Base-by-base conservation (phyloP, 2,113 vertebrate genomes). In the Petrocephalus zakoni region DNA sequence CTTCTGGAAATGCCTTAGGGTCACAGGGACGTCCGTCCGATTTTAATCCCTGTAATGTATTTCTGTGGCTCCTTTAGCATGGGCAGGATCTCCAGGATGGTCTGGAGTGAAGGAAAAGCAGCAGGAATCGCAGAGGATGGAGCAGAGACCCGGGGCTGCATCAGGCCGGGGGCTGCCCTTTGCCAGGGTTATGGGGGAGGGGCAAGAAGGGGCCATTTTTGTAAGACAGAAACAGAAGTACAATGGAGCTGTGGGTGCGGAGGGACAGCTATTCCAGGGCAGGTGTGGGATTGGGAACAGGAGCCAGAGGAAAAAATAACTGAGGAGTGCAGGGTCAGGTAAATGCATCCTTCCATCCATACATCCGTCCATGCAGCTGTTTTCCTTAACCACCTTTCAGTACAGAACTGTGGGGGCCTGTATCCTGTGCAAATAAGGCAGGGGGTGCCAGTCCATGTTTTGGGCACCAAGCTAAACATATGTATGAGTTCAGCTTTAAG, bases 1-100 rank as follows among this genome's bases (percentile, higher is more conserved):
- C 0, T 78, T 78, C 72, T 42, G 29, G 34, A 92, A 94, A 93
- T n/a, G 25, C n/a, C n/a, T 68, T 2, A 52, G 84, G 42, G 84
- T 55, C 84, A 55, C 49, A 42, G 13, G 17, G 49, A 29, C 55
- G 52, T 11, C 29, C 25, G 49, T 53, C 2, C 5, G 22, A 86
- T 6, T 8, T 55, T 86, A 86, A 86, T 53, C 15, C 52, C 84
- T 15, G 8, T 42, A 37, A 86, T 86, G 84, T 9, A 86, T 86
- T 86, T 86, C 84, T 53, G 47, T 68, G 61, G 25, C 61, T 68
- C 10, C 11, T 68, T 3, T 49, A n/a, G 4, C 49, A 1, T 86
- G 10, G 25, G n/a, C 2, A n/a, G 22, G 21, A 84, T 51, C 42
- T 47, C n/a, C 42, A 53, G 49, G 51, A 25, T 56, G 21, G 5